phyloP scores from a whole-genome alignment of 1,140 invertebrate genomes.

The Drosophila erecta region DNA sequence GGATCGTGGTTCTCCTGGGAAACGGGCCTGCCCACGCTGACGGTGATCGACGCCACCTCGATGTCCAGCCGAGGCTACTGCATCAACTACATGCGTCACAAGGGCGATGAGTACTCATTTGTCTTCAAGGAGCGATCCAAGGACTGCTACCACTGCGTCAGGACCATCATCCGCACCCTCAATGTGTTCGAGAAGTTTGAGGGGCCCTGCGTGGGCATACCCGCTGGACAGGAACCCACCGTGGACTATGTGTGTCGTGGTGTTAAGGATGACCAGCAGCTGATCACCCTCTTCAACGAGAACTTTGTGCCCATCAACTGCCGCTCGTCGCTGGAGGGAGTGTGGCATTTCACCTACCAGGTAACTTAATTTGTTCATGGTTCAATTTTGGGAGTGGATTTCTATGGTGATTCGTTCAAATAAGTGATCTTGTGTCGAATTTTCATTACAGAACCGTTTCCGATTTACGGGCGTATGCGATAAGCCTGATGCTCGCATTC shows the following conservation, averaged over 20 bases:
- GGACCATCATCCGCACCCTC: conserved; percentile 93
- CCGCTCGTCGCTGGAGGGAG: conserved; percentile 95
- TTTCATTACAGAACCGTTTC: conserved; percentile 88
- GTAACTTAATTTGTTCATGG: no score
- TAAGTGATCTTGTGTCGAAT: background rate
- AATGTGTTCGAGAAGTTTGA: conserved; percentile 96
- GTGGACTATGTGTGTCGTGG: conserved; percentile 91
- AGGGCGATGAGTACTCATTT: conserved; percentile 94
- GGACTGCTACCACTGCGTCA: conserved; percentile 93
- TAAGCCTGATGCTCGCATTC: conserved; percentile 94
- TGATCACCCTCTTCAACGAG: conserved; percentile 94
- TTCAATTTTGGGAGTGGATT: no score
- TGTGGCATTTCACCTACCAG: conserved; percentile 97
- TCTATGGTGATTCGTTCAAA: no score
- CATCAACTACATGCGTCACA: conserved; percentile 89
- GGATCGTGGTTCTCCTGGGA: conserved; percentile 97
- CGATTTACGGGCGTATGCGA: conserved; percentile 96
- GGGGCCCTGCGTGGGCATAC: conserved; percentile 90
- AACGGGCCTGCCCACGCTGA: conserved; percentile 92
- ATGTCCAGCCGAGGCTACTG: conserved; percentile 91
- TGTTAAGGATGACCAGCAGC: conserved; percentile 91
- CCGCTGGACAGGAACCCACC: conserved; percentile 87
- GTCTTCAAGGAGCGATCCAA: conserved; percentile 88
- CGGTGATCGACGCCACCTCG: conserved; percentile 91
- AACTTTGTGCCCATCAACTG: conserved; percentile 97